Percentiles rank a stretch among this genome's conserved stretches.
Conservation (phyloP, 2,113 vertebrate genomes). For the Felis catus region F.catus_Fca126_mat1.0 CM031418.1:74543001-74543500, state of each 20-base stretch:
- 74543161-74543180: not conserved
- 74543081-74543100: not conserved
- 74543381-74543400: not conserved
- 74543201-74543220: not conserved
- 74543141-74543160: not conserved
- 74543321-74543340: not conserved
- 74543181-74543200: not conserved
- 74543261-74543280: not conserved
- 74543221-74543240: not conserved
- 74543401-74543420: not conserved
- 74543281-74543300: not conserved
- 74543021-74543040: not conserved
- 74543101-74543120: not conserved
- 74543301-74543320: not conserved
- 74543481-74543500: not conserved
- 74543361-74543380: not conserved
- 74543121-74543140: not conserved
- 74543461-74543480: not conserved
- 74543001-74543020: not conserved
- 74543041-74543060: not conserved
- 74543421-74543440: not conserved
- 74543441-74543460: not conserved
- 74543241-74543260: not conserved
- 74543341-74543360: not conserved
- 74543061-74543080: not conserved